Base-by-base conservation (phyloP, 2,888 invertebrate species). In the Syrista parreyssii region DNA sequence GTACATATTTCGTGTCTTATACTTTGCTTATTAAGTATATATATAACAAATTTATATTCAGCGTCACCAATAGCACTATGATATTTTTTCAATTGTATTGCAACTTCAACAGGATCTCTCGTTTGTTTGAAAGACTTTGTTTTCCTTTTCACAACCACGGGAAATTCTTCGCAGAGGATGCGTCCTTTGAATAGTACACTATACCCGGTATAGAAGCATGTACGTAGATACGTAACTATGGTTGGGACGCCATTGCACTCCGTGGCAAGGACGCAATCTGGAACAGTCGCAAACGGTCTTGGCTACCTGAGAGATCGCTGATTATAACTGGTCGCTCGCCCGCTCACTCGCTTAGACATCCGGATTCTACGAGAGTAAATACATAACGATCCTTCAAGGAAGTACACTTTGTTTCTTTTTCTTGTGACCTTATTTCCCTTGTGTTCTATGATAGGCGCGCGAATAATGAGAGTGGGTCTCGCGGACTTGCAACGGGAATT, bases 201-300 rank as follows among this genome's bases (percentile, higher is more conserved):
- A 55, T 23, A 55, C 55, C 23, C 55, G 55, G 55, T 55, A 55
- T 55, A 55, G 9, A 6, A 55, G 9, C 23, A 9, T 6, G 15
- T 40, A 40, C 23, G 15, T 9, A 6, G 23, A 40, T 40, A 40
- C 55, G 55, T 55, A 55, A 55, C 6, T 55, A 15, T 55, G 6
- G 55, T 23, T 55, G 55, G 55, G 23, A 55, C 55, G 55, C 55
- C 55, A 55, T 81, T 81, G 82, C 80, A 82, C 79, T 80, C 74
- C 73, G 71, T 72, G 79, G 82, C 84, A 84, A 84, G 84, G 84
- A 84, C 84, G 84, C 79, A 80, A 84, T 84, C 81, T 84, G 81
- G 82, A 83, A 84, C 84, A 83, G 80, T 79, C 80, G 80, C 81
- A 81, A 82, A 82, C 83, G 82, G 82, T 82, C 82, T 83, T 81